Conservation (phyloP, 2,797 vertebrate genomes). For the Phylloscopus collybita region DNA sequence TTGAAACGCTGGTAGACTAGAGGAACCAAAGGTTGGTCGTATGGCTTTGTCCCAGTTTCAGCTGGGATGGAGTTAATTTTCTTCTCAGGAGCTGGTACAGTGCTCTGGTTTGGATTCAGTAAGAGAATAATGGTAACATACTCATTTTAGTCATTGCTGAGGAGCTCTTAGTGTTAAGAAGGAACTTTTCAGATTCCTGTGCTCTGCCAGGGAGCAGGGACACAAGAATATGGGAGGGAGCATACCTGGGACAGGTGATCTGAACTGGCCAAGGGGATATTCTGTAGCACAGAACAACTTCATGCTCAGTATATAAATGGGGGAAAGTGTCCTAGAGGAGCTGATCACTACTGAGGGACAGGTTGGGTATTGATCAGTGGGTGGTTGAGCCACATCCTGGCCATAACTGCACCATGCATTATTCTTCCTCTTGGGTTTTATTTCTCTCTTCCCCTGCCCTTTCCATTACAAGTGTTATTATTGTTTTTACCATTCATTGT, state of each 20-base stretch:
- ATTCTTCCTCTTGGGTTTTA: neutral
- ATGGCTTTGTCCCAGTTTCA: neutral
- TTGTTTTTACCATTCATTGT: neutral
- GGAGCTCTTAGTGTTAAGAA: neutral
- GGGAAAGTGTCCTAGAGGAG: neutral
- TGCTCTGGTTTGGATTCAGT: neutral
- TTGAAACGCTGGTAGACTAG: neutral
- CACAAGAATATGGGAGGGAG: neutral
- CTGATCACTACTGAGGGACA: neutral
- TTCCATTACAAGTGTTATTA: neutral
- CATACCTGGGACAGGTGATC: neutral
- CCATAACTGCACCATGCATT: neutral
- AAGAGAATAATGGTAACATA: neutral
- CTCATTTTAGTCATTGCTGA: neutral
- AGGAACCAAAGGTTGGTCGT: neutral
- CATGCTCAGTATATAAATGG: neutral
- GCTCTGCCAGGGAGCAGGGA: fast-evolving
- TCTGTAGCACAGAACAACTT: neutral
- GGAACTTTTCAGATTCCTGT: neutral
- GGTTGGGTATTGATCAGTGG: too few relatives aligned
- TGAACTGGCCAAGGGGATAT: neutral
- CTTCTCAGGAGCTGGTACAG: neutral
- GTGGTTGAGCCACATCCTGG: neutral
- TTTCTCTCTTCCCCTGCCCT: neutral
- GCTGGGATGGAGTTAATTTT: neutral